Evolutionary conservation across 1,140 invertebrate genomes (phyloP).

Genomic region (Agraylea sexmaculata): DNA sequence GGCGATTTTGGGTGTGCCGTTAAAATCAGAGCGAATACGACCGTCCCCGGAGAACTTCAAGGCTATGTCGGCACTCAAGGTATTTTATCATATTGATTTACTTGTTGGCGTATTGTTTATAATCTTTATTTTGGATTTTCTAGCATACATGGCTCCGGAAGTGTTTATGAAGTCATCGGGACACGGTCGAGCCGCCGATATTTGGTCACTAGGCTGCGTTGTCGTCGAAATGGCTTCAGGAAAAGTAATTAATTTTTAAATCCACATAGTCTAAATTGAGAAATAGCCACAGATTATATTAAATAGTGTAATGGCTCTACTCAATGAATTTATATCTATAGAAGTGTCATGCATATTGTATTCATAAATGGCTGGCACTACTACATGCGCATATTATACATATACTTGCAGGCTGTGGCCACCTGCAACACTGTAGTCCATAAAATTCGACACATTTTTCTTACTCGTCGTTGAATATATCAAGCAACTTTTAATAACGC

Average conservation of each 20-base stretch:
- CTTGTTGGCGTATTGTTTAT: background rate
- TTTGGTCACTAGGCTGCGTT: slow-evolving; percentile 84
- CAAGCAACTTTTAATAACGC: too few relatives aligned
- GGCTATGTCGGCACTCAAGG: slow-evolving; percentile 81
- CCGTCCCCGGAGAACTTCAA: slow-evolving; percentile 73
- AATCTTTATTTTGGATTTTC: slow-evolving; percentile 13
- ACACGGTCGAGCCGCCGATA: slow-evolving; percentile 78
- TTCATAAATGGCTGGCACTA: too few relatives aligned
- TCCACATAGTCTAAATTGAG: too few relatives aligned
- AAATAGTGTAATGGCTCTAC: too few relatives aligned
- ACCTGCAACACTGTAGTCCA: too few relatives aligned
- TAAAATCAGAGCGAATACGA: slow-evolving; percentile 75
- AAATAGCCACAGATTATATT: too few relatives aligned
- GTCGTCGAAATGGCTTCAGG: slow-evolving; percentile 83
- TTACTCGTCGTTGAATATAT: too few relatives aligned
- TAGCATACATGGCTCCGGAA: slow-evolving; percentile 84
- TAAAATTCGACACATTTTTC: too few relatives aligned
- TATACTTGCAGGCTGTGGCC: too few relatives aligned
- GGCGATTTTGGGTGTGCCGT: slow-evolving; percentile 85
- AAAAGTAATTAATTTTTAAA: slow-evolving; percentile 43
- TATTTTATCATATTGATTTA: slow-evolving; percentile 22
- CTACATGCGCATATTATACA: too few relatives aligned
- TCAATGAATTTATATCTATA: too few relatives aligned
- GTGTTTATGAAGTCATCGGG: slow-evolving; percentile 75
- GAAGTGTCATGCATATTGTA: too few relatives aligned